Percentiles rank a stretch among this genome's conserved stretches.
Conservation (phyloP, 1,140 invertebrate genomes). For the Globodera ellingtonae region DNA sequence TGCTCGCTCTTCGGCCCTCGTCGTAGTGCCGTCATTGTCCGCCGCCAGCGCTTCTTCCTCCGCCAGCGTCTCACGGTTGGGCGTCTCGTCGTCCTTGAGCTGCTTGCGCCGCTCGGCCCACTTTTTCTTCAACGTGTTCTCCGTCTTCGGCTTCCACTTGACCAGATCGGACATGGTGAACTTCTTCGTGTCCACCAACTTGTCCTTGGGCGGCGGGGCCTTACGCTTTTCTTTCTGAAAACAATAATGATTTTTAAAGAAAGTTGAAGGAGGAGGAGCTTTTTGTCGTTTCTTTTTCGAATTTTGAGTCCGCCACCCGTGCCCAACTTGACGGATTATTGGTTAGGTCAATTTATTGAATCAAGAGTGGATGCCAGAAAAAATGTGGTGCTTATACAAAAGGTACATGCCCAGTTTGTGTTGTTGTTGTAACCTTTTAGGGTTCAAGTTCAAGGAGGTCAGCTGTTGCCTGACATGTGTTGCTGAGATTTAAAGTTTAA, state of each 20-base stretch:
- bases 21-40: background rate
- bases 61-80: background rate
- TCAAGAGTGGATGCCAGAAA: background rate
- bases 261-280: background rate
- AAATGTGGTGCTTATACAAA: too few species aligned
- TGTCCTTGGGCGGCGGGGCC: constrained; percentile 15
- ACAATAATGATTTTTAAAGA: background rate
- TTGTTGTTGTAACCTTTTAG: background rate
- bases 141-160: constrained; percentile 45
- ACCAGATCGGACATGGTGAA: constrained; percentile 53
- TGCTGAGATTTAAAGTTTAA: too few species aligned
- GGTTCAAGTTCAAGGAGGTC: background rate
- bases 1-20: background rate
- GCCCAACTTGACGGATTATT: background rate
- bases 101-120: constrained; percentile 42
- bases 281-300: background rate
- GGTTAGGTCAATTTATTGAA: constrained; percentile 1
- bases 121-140: constrained; percentile 48
- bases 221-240: constrained; percentile 8
- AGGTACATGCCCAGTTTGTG: background rate
- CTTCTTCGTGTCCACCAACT: constrained; percentile 40
- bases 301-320: background rate
- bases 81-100: constrained; percentile 26
- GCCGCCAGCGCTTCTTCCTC: background rate
- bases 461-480: too few species aligned